Base-by-base conservation (phyloP, 2,113 vertebrate species). In the Eudyptes chrysolophus region DNA sequence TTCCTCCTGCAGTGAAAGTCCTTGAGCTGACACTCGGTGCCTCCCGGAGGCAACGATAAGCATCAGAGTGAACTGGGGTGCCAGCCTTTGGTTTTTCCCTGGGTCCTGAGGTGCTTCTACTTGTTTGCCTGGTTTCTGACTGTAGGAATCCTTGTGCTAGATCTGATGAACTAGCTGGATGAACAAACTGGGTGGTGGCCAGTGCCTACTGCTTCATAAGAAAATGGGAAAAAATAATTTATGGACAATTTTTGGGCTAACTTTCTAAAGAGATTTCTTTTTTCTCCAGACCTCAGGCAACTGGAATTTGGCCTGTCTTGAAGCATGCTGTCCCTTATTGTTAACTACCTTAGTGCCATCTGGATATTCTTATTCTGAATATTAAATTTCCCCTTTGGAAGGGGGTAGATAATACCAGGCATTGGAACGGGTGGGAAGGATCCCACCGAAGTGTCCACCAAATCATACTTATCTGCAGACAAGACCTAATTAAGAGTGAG, bases 341-440 rank as follows among this genome's bases (percentile, higher is more conserved):
- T 82, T 96, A 94, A 94, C 89, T 95, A 91, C 88, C 79, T 86
- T 90, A 83, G 58, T 86, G 71, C 38, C 88, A 91, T 94, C 89
- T 92, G 87, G 89, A 92, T 92, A 72, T 68, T 96, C 69, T 94
- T 91, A 86, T 24, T 78, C 82, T 66, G 49, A 91, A 54, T 52
- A 72, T 40, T 69, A 57, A 80, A 74, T 74, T 17, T 90, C 57
- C 26, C 29, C 10, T 96, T 95, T 58, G 36, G 54, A 80, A 88
- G 7, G 0, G 2, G 8, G 11, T 38, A 55, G 89, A 60, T 75
- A 81, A 78, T 58, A 70, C 12, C 34, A 79, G 40, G 26, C 14
- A 34, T 20, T 60, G 10, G 38, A 78, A 82, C 1, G 16, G 46
- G 25, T 49, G 21, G 36, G 44, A 93, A 84, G 38, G 32, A 52